These are phyloP conservation scores for Mus spicilegus DNA, from an alignment of 2,113 vertebrate species.

Conservation along the genomic window DNA sequence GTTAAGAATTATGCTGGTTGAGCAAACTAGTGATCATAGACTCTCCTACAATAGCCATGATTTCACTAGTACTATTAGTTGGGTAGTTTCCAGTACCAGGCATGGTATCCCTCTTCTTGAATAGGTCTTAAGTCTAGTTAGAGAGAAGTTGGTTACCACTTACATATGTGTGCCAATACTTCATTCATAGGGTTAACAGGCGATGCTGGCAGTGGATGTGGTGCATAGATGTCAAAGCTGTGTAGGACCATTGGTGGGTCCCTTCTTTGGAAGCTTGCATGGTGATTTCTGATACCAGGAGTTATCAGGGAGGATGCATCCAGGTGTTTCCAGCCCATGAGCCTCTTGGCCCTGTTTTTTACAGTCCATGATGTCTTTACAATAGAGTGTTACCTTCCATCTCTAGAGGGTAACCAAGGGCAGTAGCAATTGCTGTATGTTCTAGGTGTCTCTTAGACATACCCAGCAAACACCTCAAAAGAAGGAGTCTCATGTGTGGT, in stretches of 20 bases:
- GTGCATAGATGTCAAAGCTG: neutral
- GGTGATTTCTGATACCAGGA: neutral
- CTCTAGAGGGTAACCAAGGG: neutral
- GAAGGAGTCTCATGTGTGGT: neutral
- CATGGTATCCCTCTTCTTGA: neutral
- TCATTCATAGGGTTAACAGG: neutral
- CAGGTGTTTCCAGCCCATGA: neutral
- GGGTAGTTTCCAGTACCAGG: neutral
- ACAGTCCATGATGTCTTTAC: neutral
- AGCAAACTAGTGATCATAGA: neutral
- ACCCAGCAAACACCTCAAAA: neutral
- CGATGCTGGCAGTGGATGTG: neutral
- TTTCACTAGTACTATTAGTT: neutral
- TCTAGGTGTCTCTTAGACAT: neutral
- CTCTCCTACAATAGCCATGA: neutral
- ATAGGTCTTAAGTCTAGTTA: neutral
- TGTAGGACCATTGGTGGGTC: neutral
- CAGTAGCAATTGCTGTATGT: neutral
- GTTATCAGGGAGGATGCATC: neutral
- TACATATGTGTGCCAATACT: neutral
- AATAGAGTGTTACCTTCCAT: neutral
- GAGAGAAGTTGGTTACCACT: neutral
- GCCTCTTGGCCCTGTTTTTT: neutral
- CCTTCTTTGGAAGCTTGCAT: neutral
- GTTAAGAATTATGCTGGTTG: neutral